phyloP scores from a whole-genome alignment of 2,888 invertebrate species.

The Octodonta nipae region DNA sequence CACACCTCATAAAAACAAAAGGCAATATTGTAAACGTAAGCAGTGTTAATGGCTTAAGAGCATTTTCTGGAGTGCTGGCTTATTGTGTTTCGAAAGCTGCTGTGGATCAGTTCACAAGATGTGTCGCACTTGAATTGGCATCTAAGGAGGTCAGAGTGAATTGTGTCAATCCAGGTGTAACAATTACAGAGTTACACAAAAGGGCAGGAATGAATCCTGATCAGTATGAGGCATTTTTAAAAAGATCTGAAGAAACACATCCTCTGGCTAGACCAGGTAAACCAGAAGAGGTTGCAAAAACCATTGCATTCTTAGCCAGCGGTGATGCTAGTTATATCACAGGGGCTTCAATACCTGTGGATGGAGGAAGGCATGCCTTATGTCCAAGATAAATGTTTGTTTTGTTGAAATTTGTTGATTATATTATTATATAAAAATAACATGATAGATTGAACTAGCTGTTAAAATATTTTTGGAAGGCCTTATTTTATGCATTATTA shows the following conservation, averaged over 20 bases:
- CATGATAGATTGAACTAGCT: no score
- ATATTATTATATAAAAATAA: no score
- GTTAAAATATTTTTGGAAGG: no score
- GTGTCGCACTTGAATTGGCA: slow-evolving; percentile 77
- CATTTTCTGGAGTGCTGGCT: slow-evolving; percentile 79
- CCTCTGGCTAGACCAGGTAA: slow-evolving; percentile 78
- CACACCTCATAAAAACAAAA: slow-evolving; percentile 67
- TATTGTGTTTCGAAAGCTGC: slow-evolving; percentile 90
- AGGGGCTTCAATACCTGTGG: slow-evolving; percentile 76
- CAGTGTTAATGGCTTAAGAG: slow-evolving; percentile 80
- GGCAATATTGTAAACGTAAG: slow-evolving; percentile 86
- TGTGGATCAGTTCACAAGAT: slow-evolving; percentile 87
- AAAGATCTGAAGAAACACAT: slow-evolving; percentile 75
- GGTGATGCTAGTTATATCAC: slow-evolving; percentile 81
- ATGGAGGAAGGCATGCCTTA: slow-evolving; percentile 89
- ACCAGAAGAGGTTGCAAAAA: slow-evolving; percentile 73
- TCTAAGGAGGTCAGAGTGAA: slow-evolving; percentile 76
- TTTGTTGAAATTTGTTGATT: no score
- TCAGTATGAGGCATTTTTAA: slow-evolving; percentile 71
- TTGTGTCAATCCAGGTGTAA: slow-evolving; percentile 87
- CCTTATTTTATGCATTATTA: no score
- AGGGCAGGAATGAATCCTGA: slow-evolving; percentile 73
- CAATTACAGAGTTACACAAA: slow-evolving; percentile 75
- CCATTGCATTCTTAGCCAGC: slow-evolving; percentile 86
- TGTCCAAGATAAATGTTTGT: slow-evolving; percentile 87